Conservation (phyloP, 2,888 invertebrate species). For the Cryptocephalus moraei region DNA sequence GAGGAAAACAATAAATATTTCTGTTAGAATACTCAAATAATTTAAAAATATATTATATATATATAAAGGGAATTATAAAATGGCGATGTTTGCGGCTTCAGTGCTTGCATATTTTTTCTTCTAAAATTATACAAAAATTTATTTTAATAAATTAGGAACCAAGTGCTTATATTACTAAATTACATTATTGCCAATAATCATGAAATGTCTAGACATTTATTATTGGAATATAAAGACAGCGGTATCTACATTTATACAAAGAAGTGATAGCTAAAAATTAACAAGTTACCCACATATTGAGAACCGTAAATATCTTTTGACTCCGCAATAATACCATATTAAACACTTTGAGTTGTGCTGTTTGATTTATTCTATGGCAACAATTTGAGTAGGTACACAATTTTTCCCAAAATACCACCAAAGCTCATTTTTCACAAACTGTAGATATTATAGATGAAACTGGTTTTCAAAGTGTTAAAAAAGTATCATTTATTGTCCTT, state of each 20-base stretch:
- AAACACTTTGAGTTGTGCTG: too few species aligned
- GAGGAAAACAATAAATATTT: constrained; percentile 17
- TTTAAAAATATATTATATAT: constrained; percentile 25
- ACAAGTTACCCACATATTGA: neutral
- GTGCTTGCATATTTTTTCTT: too few species aligned
- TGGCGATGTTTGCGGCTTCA: constrained; percentile 29
- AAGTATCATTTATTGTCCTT: too few species aligned
- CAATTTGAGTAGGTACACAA: too few species aligned
- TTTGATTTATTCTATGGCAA: too few species aligned
- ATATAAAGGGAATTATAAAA: constrained; percentile 30
- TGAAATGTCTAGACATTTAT: constrained; percentile 26
- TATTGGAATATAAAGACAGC: constrained; percentile 30
- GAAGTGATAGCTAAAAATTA: constrained; percentile 4
- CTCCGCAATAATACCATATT: too few species aligned
- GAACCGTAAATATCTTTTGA: too few species aligned
- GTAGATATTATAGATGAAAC: too few species aligned
- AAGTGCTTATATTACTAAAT: constrained; percentile 38
- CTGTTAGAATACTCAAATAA: constrained; percentile 26
- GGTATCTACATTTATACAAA: constrained; percentile 36
- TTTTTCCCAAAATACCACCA: too few species aligned
- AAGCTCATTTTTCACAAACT: too few species aligned
- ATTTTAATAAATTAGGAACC: constrained; percentile 37
- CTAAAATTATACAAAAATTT: too few species aligned
- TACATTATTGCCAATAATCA: constrained; percentile 31
- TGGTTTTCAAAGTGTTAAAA: too few species aligned